Conservation (phyloP, 2,888 invertebrate species). For the Parnassius glacialis region DNA sequence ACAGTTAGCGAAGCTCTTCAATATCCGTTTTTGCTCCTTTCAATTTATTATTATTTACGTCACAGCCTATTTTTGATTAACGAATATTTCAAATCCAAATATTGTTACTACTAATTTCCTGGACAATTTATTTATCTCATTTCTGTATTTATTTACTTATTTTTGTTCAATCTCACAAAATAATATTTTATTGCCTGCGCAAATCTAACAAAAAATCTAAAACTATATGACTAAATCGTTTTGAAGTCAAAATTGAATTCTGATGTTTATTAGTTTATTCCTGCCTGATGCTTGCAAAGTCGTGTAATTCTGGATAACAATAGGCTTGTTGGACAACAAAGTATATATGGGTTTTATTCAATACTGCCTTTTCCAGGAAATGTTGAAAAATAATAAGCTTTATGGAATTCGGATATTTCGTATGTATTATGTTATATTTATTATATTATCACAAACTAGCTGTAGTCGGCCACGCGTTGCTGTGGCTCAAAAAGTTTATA, state of each 20-base stretch:
- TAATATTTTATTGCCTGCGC: too few species aligned
- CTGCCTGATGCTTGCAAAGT: not conserved
- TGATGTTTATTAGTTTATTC: not conserved
- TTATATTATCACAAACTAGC: too few species aligned
- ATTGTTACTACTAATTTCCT: too few species aligned
- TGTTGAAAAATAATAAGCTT: not conserved
- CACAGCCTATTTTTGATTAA: conserved; percentile 1
- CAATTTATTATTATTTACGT: not conserved
- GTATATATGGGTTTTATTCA: not conserved
- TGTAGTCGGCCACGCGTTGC: too few species aligned
- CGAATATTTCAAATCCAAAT: not conserved
- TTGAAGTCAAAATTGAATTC: too few species aligned
- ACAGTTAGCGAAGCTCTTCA: conserved; percentile 2
- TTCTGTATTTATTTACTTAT: too few species aligned
- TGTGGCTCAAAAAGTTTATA: too few species aligned
- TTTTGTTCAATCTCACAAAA: too few species aligned
- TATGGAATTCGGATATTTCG: not conserved
- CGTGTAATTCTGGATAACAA: not conserved
- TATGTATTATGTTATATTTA: too few species aligned
- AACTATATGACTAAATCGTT: too few species aligned
- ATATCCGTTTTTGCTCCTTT: conserved; percentile 5
- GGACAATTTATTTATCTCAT: too few species aligned
- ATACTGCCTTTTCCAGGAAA: not conserved
- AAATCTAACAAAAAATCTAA: too few species aligned
- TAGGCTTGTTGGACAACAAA: not conserved